These are phyloP conservation scores for Rissa tridactyla DNA, from an alignment of 2,113 vertebrate genomes.

Conservation along the genomic window DNA sequence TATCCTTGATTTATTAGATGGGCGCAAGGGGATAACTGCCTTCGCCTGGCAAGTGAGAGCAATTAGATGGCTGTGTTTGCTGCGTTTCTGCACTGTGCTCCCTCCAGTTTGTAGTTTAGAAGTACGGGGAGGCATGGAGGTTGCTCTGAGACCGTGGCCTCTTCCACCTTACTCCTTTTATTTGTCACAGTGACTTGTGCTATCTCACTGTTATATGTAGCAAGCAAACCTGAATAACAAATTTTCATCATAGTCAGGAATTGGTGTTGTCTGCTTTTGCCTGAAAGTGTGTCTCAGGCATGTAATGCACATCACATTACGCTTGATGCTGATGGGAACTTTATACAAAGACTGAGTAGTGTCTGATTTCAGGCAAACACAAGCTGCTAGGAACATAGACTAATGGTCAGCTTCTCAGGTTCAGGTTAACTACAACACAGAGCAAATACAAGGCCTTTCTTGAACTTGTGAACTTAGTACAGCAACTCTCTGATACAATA, in stretches of 20 bases:
- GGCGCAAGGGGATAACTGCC: neutral
- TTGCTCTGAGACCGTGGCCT: neutral
- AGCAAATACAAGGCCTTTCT: neutral
- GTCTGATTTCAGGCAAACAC: neutral
- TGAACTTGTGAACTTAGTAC: neutral
- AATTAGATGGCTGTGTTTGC: neutral
- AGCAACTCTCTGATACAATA: neutral
- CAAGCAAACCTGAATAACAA: neutral
- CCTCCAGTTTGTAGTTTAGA: neutral
- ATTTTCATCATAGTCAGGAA: neutral
- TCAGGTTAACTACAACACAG: neutral
- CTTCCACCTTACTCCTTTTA: neutral
- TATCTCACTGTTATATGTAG: neutral
- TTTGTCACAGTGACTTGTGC: neutral
- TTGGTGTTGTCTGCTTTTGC: neutral
- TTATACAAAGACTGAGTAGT: neutral
- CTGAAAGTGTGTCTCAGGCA: neutral
- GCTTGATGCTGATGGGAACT: neutral
- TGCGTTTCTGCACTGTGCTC: neutral
- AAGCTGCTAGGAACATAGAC: neutral
- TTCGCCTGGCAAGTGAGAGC: neutral
- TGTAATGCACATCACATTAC: fast-evolving
- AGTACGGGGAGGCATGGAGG: neutral
- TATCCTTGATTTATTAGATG: neutral
- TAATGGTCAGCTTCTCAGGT: neutral